Percentiles rank a stretch among this genome's conserved stretches.
Conservation (phyloP, 2,113 vertebrate species). For the Corydoras sp. region DNA sequence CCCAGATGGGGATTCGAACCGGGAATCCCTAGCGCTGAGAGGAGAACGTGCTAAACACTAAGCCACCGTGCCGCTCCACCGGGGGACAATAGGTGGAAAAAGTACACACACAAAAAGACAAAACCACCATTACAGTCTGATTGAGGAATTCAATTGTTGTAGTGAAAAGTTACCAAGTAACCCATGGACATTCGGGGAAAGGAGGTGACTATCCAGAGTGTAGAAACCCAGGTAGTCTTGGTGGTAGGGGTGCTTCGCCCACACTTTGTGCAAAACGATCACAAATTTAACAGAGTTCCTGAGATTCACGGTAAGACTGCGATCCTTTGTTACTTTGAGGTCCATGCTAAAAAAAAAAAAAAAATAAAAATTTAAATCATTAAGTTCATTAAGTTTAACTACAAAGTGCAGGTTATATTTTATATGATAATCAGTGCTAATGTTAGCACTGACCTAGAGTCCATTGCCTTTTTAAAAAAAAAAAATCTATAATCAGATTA, state of each 20-base stretch:
- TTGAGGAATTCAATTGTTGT: neutral
- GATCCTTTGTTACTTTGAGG: slow-evolving; percentile 70
- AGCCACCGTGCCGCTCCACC: too few relatives aligned
- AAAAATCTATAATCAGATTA: too few relatives aligned
- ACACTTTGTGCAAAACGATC: slow-evolving; percentile 83
- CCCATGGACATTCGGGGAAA: slow-evolving; percentile 80
- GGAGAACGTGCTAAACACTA: too few relatives aligned
- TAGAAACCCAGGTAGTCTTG: slow-evolving; percentile 88
- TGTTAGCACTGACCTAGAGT: too few relatives aligned
- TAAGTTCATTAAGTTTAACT: neutral
- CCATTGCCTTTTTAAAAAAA: too few relatives aligned
- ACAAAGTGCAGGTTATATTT: neutral
- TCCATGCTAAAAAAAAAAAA: slow-evolving; percentile 66
- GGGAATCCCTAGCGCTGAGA: too few relatives aligned
- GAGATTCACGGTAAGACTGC: slow-evolving; percentile 72
- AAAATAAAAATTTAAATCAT: neutral
- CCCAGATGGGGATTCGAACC: too few relatives aligned
- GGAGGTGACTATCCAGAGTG: slow-evolving; percentile 73
- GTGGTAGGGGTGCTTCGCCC: slow-evolving; percentile 79
- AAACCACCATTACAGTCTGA: too few relatives aligned
- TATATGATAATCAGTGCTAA: too few relatives aligned
- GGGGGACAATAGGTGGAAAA: too few relatives aligned
- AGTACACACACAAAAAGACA: too few relatives aligned
- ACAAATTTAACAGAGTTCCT: slow-evolving; percentile 78
- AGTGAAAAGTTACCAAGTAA: slow-evolving; percentile 76